Conservation (phyloP, 2,113 vertebrate species). For the Anhinga anhinga region DNA sequence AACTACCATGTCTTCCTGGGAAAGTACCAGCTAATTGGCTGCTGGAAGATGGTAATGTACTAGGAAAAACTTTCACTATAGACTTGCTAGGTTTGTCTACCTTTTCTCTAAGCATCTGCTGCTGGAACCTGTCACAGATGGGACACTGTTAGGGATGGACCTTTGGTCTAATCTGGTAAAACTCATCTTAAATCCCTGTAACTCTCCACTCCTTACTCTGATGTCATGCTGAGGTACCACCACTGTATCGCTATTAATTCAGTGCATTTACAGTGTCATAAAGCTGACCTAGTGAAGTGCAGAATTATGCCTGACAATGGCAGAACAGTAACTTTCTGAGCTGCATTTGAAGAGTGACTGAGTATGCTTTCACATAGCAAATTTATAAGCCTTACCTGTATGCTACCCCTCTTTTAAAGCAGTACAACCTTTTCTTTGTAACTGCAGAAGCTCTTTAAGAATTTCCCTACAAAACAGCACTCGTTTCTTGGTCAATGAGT, state of each 20-base stretch:
- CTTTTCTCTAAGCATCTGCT: not conserved
- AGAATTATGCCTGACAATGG: not conserved
- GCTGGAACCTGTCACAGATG: not conserved
- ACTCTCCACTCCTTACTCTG: not conserved
- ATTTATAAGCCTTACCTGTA: not conserved
- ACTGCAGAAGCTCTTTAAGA: not conserved
- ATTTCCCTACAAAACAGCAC: not conserved
- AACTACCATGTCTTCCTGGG: not conserved
- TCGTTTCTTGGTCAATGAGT: constrained; percentile 24
- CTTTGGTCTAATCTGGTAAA: not conserved
- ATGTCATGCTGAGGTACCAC: not conserved
- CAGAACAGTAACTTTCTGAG: constrained; percentile 2
- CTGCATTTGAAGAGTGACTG: not conserved
- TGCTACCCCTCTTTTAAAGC: not conserved
- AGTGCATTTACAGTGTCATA: not conserved
- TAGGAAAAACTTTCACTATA: not conserved
- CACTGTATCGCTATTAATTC: not conserved
- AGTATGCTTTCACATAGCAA: not conserved
- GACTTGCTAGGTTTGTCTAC: not conserved
- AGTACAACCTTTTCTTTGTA: constrained; percentile 20
- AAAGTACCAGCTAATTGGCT: not conserved
- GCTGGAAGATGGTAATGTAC: not conserved
- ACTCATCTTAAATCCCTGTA: not conserved
- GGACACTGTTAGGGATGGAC: not conserved
- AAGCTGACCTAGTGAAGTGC: not conserved